Percentiles rank a stretch among this genome's conserved stretches.
phyloP scores from a whole-genome alignment of 2,888 invertebrate species.

The Embidobia sp. region DNA sequence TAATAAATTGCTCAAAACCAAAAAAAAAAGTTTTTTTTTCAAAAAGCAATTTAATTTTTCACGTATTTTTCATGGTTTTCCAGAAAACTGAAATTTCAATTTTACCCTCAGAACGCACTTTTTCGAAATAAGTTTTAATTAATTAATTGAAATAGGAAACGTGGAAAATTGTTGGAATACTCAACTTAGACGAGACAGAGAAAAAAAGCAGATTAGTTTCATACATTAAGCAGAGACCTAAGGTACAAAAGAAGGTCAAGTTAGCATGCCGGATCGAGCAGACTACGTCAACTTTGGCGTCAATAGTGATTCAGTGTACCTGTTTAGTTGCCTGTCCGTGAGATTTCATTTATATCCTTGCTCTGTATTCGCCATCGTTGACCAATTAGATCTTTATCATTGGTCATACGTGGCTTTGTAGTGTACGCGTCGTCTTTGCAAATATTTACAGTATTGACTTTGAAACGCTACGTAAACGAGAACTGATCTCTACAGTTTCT shows the following conservation, averaged over 20 bases:
- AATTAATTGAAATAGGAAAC: constrained; percentile 4
- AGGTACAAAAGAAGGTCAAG: constrained; percentile 56
- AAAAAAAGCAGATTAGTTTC: constrained; percentile 32
- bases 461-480: too few relatives aligned
- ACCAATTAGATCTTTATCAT: constrained; percentile 36
- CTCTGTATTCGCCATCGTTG: constrained; percentile 43
- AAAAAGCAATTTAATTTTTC: too few relatives aligned
- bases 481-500: too few relatives aligned
- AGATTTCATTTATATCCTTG: constrained; percentile 62
- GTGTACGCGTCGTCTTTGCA: neutral
- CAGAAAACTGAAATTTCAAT: too few relatives aligned
- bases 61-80: too few relatives aligned
- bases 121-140: too few relatives aligned
- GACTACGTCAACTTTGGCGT: constrained; percentile 52
- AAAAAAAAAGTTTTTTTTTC: too few relatives aligned
- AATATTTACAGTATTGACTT: too few relatives aligned
- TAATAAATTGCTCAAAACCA: too few relatives aligned
- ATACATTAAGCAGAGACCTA: constrained; percentile 17
- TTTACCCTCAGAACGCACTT: too few relatives aligned
- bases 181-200: neutral
- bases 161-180: constrained; percentile 1
- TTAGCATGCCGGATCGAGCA: constrained; percentile 35
- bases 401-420: neutral
- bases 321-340: constrained; percentile 53
- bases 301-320: constrained; percentile 44